Evolutionary conservation across 2,797 vertebrate species (phyloP).

Genomic region (Platalea minor): DNA sequence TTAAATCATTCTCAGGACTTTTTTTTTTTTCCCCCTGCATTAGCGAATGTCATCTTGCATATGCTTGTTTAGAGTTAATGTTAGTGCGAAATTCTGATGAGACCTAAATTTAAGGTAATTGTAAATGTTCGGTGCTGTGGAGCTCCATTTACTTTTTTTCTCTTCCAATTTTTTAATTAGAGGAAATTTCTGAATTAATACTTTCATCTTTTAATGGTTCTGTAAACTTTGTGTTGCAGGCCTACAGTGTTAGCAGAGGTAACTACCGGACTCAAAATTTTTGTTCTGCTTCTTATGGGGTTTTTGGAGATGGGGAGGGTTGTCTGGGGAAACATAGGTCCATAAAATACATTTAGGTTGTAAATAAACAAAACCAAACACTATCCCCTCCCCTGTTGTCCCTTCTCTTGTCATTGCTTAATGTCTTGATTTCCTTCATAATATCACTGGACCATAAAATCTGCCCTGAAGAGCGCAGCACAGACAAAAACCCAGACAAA

Average conservation of each 20-base stretch:
- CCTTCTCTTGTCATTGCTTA: slow-evolving; percentile 8
- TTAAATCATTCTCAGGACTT: neutral
- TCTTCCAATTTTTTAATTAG: neutral
- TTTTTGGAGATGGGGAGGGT: neutral
- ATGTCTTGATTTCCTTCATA: slow-evolving; percentile 14
- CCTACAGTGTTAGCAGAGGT: neutral
- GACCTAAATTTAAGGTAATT: neutral
- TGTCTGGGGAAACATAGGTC: neutral
- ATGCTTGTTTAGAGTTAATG: neutral
- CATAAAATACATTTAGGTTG: neutral
- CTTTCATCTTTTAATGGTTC: neutral
- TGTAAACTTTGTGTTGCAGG: neutral
- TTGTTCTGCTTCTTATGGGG: rapidly evolving
- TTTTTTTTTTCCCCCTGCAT: neutral
- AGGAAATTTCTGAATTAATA: neutral
- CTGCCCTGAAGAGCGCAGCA: neutral
- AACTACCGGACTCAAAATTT: neutral
- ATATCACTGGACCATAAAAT: slow-evolving; percentile 1
- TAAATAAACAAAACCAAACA: neutral
- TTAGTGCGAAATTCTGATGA: neutral
- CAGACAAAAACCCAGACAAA: neutral
- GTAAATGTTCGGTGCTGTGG: neutral
- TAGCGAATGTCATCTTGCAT: neutral
- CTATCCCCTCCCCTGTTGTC: neutral
- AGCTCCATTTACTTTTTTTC: neutral